Evolutionary conservation across 1,140 invertebrate species (phyloP), one percentile per base, ranked within the genome.

Genomic region (Telenomus remus): DNA sequence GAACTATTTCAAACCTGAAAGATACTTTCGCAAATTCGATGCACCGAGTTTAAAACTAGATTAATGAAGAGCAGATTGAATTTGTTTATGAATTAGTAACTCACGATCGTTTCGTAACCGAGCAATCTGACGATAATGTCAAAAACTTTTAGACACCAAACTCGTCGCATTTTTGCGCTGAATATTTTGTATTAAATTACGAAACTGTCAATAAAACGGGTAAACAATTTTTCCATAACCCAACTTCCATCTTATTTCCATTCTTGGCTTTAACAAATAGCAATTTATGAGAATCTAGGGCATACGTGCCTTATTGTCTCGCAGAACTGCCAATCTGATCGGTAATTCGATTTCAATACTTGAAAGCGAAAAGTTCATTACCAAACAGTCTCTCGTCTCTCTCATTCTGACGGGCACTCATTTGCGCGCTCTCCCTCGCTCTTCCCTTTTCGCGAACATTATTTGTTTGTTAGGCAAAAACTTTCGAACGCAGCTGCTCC

Each of bases 351-450:
- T 72, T 64, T 59, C 51, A 46, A 44, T 35, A 59, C 54, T 63
- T 63, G 51, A 63, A 71, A 56, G 54, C 35, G 42, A 51, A 59
- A 72, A 72, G 70, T 61, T 66, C 59, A 56, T 66, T 66, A 74
- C 37, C 33, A 19, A 27, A 37, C 27, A 59, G 6, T 27, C 19
- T 27, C 6, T 27, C 19, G 2, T 27, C 19, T 43, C 46, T 56
- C 39, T 64, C 53, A 64, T 15, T 39, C 43, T 35, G n/a, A n/a
- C n/a, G n/a, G n/a, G n/a, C n/a, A n/a, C n/a, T n/a, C n/a, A n/a
- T 56, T n/a, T 50, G 27, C 11, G 34, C 37, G 16, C 19, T 27
- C 19, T 27, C 37, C 2, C 9, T 39, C 37, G 37, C n/a, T 9
- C 37, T 39, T 9, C 8, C n/a, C 37, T n/a, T 35, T 35, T 35